Base-by-base conservation (phyloP, 2,113 vertebrate genomes). In the Nibea albiflora region DNA sequence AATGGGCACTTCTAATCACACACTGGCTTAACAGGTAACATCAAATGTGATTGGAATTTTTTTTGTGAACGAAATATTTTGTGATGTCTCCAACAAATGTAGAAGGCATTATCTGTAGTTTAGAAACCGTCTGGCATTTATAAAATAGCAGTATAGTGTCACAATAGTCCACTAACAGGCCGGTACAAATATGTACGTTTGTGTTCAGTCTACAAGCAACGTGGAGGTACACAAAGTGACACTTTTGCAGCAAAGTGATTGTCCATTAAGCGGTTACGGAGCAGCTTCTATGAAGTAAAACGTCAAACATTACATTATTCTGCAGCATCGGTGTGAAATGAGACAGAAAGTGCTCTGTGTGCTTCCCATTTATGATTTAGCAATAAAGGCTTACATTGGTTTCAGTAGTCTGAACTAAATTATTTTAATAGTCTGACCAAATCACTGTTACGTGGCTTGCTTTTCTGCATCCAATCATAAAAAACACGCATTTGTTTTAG, bases 291-390 rank as follows among this genome's bases (percentile, higher is more conserved):
- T 60, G 6, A 69, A 52, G 22, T 65, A 10, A 69, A 78, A 72
- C 31, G 22, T 71, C 54, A 22, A 52, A 73, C 20, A 35, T 73
- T 35, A 22, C 8, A 1, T 78, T 20, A 77, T 17, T 73, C 53
- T 54, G 65, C 67, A 75, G 78, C 22, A 31, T 74, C 39, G 35
- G 24, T 47, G 68, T 72, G 22, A 72, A 65, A 46, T 58, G 57
- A 81, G 44, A 84, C 53, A 88, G 61, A 88, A 91, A 87, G 90
- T 87, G 91, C 84, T 69, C 7, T 58, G 72, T 72, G 76, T 90
- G 85, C 76, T 86, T 81, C 31, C 42, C 28, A 75, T 28, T 66
- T 52, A 7, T 28, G 52, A 26, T 65, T 81, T 60, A 1, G 0
- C 14, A 68, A 71, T 47, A 72, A 78, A 68, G 16, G 26, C 14